Evolutionary conservation across 2,113 vertebrate genomes (phyloP).

Genomic region (Sphaerodactylus townsendi): DNA sequence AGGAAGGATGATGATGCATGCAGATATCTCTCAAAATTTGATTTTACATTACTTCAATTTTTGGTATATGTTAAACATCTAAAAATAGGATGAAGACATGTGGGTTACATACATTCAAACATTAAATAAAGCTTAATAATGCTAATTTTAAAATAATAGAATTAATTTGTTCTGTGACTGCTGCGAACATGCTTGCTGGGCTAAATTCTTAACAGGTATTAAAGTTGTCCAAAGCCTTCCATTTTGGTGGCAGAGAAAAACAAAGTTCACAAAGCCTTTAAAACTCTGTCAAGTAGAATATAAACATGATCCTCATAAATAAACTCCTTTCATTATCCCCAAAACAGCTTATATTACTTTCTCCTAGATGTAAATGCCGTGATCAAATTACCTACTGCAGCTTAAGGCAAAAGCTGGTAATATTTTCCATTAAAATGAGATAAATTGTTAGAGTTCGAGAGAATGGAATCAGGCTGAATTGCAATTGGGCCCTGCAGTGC

Average conservation of each 20-base stretch:
- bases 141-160: background rate
- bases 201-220: background rate
- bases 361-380: background rate
- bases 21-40: too few relatives aligned
- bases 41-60: too few relatives aligned
- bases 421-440: background rate
- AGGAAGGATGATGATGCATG: too few relatives aligned
- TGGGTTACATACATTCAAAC: background rate
- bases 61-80: background rate
- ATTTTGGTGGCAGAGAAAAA: slow-evolving; percentile 9
- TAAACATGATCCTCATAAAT: slow-evolving; percentile 1
- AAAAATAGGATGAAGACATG: background rate
- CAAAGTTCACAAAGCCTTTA: background rate
- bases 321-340: background rate
- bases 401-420: background rate
- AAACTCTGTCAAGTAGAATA: background rate
- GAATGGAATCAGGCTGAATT: background rate
- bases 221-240: background rate
- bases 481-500: too few relatives aligned
- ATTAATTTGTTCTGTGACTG: background rate
- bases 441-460: background rate
- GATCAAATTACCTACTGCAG: background rate
- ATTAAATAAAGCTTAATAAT: background rate
- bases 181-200: background rate
- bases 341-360: background rate